Evolutionary conservation across 1,140 invertebrate genomes (phyloP), one percentile per base, ranked within the genome.

Genomic region (Palaemon carinicauda): DNA sequence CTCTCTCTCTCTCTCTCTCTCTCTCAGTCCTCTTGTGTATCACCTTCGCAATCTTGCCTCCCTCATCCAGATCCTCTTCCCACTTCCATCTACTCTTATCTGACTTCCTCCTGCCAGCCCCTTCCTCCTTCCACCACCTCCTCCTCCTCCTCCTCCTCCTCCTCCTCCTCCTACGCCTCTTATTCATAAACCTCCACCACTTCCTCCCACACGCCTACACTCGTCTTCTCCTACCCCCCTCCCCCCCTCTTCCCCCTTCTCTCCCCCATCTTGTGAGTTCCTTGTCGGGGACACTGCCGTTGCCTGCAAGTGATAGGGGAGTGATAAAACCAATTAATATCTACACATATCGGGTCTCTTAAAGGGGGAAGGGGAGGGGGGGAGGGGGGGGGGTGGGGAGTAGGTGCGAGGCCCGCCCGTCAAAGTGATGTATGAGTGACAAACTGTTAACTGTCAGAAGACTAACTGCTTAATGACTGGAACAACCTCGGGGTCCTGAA

Each of bases 381-480:
- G n/a, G n/a, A n/a, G n/a, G n/a, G n/a, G n/a, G n/a, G n/a, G n/a
- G n/a, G n/a, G n/a, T n/a, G n/a, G n/a, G n/a, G n/a, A n/a, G n/a
- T n/a, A n/a, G n/a, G n/a, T n/a, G n/a, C 12, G 7, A 9, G 41
- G 41, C 41, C 41, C 41, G 51, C 50, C n/a, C 14, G 24, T 29
- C 75, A 53, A 53, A 50, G 60, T 31, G 52, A 54, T 19, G 52
- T 56, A 54, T 80, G 51, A 27, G 29, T 80, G 52, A 54, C 77
- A 56, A 80, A 60, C 77, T 19, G 53, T 10, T 33, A 53, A 51
- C 52, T 56, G 27, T 56, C 52, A 29, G 53, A 53, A 52, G 41
- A 17, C 50, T 56, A 80, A 80, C 51, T 80, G 27, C 52, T 80
- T 80, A 80, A 80, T 56, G 52, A 80, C 52, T 17, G 51, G 27